Conservation (phyloP, 1,140 invertebrate species). For the Ephestia elutella region DNA sequence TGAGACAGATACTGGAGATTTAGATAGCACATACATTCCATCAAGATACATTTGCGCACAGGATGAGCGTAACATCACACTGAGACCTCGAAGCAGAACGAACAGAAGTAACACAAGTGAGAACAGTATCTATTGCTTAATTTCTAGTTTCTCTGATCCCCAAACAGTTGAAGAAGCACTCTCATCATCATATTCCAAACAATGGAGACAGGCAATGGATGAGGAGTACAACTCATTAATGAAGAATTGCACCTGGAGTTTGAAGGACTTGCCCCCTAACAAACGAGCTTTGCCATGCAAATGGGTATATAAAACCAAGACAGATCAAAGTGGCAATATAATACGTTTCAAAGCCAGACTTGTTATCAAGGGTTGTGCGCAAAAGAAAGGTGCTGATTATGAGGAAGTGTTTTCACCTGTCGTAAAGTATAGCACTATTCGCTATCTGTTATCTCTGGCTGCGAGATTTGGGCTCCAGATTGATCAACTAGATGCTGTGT, state of each 20-base stretch:
- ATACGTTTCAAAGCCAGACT: constrained; percentile 17
- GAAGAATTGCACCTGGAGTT: constrained; percentile 12
- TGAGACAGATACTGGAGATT: not conserved
- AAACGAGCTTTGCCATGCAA: constrained; percentile 17
- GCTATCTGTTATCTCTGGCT: constrained; percentile 23
- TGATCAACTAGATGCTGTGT: constrained; percentile 24
- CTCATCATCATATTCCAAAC: not conserved
- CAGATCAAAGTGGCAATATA: constrained; percentile 10
- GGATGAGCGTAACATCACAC: no score
- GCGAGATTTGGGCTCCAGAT: constrained; percentile 27
- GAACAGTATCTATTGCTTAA: no score
- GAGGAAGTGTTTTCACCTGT: constrained; percentile 26
- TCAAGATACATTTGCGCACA: not conserved
- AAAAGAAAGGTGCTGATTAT: constrained; percentile 24
- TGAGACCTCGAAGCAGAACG: not conserved
- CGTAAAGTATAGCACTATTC: constrained; percentile 21
- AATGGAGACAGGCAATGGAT: constrained; percentile 16
- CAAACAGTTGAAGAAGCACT: not conserved
- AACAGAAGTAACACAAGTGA: no score
- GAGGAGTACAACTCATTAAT: constrained; percentile 9
- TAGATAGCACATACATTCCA: not conserved
- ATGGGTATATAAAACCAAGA: constrained; percentile 21
- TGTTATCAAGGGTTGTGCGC: constrained; percentile 21
- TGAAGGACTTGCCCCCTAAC: constrained; percentile 5
- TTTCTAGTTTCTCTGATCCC: not conserved